Evolutionary conservation across 2,113 vertebrate species (phyloP).

Genomic region (Hippocampus mohnikei): DNA sequence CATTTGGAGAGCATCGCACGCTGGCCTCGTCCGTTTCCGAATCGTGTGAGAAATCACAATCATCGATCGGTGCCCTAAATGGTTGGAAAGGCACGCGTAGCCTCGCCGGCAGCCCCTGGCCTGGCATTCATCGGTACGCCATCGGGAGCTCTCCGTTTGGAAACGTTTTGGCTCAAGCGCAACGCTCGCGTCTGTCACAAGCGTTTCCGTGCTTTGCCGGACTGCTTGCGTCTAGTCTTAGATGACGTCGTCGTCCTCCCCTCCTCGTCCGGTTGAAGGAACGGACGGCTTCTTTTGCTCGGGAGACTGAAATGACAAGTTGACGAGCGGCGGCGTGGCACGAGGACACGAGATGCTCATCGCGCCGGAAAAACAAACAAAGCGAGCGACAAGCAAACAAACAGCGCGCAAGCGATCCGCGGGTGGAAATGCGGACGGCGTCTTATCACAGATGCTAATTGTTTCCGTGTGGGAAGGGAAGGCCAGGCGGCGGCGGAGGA

Average conservation of each 20-base stretch:
- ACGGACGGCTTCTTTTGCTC: constrained; percentile 50
- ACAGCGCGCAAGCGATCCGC: constrained; percentile 54
- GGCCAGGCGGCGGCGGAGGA: not conserved
- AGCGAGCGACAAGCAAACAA: constrained; percentile 34
- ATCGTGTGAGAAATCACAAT: too few species aligned
- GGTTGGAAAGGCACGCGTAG: too few species aligned
- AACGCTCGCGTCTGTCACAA: constrained; percentile 57
- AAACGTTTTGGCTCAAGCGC: too few species aligned
- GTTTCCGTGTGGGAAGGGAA: constrained; percentile 58
- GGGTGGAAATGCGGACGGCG: constrained; percentile 67
- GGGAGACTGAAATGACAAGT: constrained; percentile 58
- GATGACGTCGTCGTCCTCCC: constrained; percentile 69
- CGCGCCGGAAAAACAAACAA: constrained; percentile 62
- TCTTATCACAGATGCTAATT: constrained; percentile 73
- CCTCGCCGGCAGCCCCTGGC: too few species aligned
- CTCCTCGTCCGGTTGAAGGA: constrained; percentile 71
- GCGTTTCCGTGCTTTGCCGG: constrained; percentile 26
- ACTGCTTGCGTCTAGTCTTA: constrained; percentile 63
- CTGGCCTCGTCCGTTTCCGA: too few species aligned
- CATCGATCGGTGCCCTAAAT: too few species aligned
- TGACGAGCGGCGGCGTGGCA: constrained; percentile 64
- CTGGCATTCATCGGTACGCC: too few species aligned
- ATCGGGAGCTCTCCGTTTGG: too few species aligned
- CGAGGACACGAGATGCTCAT: constrained; percentile 57
- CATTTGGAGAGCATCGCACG: too few species aligned